A percentile compares a stretch with the other conserved stretches of the same genome.
Evolutionary conservation across 2,113 vertebrate genomes (phyloP).

Genomic region (Silurus asotus): DNA sequence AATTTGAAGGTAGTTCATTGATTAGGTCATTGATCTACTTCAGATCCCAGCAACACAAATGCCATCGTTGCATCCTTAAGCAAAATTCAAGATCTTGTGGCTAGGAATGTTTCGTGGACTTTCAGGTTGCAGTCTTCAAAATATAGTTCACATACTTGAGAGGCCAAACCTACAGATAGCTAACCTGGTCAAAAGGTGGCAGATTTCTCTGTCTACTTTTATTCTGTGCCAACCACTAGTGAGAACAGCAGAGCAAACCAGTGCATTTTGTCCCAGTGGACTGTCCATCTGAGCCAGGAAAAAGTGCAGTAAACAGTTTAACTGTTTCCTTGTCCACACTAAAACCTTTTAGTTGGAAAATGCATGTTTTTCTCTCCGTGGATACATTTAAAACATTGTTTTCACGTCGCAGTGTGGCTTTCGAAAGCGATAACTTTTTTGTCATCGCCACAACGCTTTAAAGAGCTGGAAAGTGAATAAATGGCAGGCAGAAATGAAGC

Average conservation of each 20-base stretch:
- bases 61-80: neutral
- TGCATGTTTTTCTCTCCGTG: too few species aligned
- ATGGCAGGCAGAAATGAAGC: too few species aligned
- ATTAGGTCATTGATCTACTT: neutral
- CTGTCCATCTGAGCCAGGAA: neutral
- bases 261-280: neutral
- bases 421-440: too few species aligned
- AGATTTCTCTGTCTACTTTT: neutral
- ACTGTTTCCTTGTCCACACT: neutral
- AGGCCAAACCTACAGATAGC: neutral
- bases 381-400: too few species aligned
- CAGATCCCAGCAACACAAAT: neutral
- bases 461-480: too few species aligned
- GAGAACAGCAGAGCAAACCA: neutral
- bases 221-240: neutral
- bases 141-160: neutral
- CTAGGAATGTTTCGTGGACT: neutral
- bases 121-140: neutral
- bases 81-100: neutral
- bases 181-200: neutral
- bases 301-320: neutral
- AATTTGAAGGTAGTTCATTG: neutral
- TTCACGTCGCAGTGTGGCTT: too few species aligned
- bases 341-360: too few species aligned
- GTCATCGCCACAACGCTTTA: too few species aligned